Base-by-base conservation (phyloP, 2,797 vertebrate species). In the Florisuga fusca region DNA sequence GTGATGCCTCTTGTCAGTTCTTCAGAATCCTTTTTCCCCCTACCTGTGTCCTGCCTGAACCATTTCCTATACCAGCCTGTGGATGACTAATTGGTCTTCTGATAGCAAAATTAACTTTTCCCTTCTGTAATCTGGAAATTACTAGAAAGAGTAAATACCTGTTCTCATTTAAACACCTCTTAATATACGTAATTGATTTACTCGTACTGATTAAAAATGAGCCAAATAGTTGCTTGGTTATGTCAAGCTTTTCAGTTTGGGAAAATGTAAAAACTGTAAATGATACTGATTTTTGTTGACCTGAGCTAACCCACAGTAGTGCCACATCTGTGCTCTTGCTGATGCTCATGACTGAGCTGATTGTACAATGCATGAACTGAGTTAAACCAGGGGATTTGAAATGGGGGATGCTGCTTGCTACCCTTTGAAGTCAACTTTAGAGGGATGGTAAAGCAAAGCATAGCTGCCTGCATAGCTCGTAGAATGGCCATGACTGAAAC, bases 191-290 rank as follows among this genome's bases (percentile, higher is more conserved):
- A 66, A 57, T 73, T 36, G 48, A 67, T 84, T 82, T 81, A 59
- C 34, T 69, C 88, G 18, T 62, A 55, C 45, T 76, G 54, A 59
- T 88, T 73, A 71, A 73, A 88, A 84, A 67, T 22, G 20, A 31
- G n/a, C 41, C 38, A 64, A 71, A 29, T 74, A 61, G 3, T 13
- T 87, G 4, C 41, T 43, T 41, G 25, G 36, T 31, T 38, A 4
- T 34, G 25, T 36, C 46, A 83, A 33, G 23, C 18, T 84, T 88
- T 90, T 71, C 36, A 51, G 45, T 82, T 69, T 25, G 80, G 51
- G 72, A 66, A 50, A 68, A 89, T 78, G 46, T 67, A 64, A 43
- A 29, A 88, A 64, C 15, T 94, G 82, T 93, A 78, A 94, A 86
- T 58, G 1, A 31, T 45, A 43, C 2, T 86, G 76, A 85, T 92